Conservation (phyloP, 2,797 vertebrate species). For the Corythornis leucogaster region DNA sequence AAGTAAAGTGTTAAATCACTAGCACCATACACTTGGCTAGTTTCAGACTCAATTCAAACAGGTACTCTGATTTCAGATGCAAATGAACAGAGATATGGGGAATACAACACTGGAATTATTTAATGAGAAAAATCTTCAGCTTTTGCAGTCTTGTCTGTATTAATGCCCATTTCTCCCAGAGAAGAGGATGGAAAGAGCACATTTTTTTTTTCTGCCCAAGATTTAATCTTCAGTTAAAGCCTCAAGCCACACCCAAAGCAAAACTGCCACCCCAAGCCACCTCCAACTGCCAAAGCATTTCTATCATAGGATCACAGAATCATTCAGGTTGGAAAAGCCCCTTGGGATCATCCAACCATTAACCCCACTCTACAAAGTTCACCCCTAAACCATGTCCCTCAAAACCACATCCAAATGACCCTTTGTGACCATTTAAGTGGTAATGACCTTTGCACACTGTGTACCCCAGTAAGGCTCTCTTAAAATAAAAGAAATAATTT, state of each 20-base stretch:
- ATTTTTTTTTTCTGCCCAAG: not conserved
- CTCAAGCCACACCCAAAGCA: not conserved
- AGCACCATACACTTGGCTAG: not conserved
- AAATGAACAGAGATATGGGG: not conserved
- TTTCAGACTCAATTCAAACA: not conserved
- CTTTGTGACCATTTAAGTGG: not conserved
- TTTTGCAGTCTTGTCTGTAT: not conserved
- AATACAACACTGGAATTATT: not conserved
- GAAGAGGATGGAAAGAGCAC: not conserved
- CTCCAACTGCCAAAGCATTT: not conserved
- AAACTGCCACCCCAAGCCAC: not conserved
- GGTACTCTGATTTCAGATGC: not conserved
- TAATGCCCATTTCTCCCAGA: not conserved
- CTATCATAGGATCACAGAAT: not conserved
- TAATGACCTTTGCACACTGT: not conserved
- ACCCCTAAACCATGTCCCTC: too few species aligned
- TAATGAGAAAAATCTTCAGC: not conserved
- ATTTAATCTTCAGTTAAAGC: not conserved
- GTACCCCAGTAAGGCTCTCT: not conserved
- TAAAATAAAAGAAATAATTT: not conserved
- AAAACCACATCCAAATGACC: too few species aligned
- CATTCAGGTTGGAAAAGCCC: too few species aligned
- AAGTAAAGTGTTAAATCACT: not conserved
- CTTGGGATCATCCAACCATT: too few species aligned
- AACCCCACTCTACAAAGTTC: too few species aligned